phyloP scores from a whole-genome alignment of 1,140 invertebrate genomes.

The Drosophila lacteicornis region DNA sequence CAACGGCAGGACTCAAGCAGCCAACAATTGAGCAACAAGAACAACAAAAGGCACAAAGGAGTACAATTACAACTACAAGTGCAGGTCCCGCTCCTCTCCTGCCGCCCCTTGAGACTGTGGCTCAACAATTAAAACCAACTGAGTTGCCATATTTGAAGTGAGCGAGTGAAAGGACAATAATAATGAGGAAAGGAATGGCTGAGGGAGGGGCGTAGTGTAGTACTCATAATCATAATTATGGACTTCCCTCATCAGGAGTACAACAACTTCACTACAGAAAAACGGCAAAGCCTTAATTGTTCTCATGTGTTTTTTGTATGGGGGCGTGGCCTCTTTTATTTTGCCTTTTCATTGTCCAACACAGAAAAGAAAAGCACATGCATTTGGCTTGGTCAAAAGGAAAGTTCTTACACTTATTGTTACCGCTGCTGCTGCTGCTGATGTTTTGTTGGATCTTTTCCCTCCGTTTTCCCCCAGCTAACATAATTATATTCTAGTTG shows the following conservation, averaged over 20 bases:
- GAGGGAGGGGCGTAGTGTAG: neutral
- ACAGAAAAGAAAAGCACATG: constrained; percentile 50
- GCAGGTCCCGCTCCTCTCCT: constrained; percentile 3
- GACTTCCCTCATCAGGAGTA: constrained; percentile 47
- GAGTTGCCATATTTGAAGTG: constrained; percentile 79
- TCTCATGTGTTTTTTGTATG: constrained; percentile 45
- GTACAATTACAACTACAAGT: constrained; percentile 70
- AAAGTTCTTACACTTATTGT: constrained; percentile 46
- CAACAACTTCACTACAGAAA: constrained; percentile 15
- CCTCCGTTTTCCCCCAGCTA: constrained; percentile 5
- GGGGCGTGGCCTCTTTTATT: constrained; percentile 61
- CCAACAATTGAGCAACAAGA: constrained; percentile 50
- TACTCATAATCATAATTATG: constrained; percentile 78
- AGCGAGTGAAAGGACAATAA: constrained; percentile 56
- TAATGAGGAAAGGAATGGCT: constrained; percentile 18
- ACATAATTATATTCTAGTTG: constrained; percentile 50
- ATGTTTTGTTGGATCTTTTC: constrained; percentile 16
- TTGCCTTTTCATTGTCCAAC: constrained; percentile 65
- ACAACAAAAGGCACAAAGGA: constrained; percentile 57
- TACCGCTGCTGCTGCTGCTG: too few species aligned
- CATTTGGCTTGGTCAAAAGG: constrained; percentile 68
- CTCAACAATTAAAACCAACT: constrained; percentile 75
- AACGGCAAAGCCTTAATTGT: constrained; percentile 63
- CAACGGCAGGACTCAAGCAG: constrained; percentile 41
- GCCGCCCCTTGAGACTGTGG: constrained; percentile 26